Percentiles rank a stretch among this genome's conserved stretches.
Evolutionary conservation across 2,888 invertebrate genomes (phyloP).

Genomic region (Brachynemurus nebulosus): DNA sequence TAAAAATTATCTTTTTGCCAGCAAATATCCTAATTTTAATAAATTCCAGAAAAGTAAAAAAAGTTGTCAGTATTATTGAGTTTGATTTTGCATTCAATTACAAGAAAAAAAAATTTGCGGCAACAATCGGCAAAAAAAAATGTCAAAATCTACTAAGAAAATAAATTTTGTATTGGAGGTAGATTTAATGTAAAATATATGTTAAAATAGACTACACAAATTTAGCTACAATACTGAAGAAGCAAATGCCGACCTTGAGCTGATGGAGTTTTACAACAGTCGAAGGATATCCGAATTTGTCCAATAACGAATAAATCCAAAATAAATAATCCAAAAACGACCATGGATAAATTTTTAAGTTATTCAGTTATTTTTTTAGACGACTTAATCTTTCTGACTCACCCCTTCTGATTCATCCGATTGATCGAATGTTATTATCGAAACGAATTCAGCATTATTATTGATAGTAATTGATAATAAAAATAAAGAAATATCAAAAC

Average conservation of each 20-base stretch:
- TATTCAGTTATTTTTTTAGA: neutral
- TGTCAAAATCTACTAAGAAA: no score
- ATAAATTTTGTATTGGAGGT: no score
- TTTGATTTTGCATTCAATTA: no score
- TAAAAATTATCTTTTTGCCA: no score
- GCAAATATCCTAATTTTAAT: no score
- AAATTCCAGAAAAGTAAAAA: no score
- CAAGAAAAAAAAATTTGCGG: no score
- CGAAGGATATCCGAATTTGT: neutral
- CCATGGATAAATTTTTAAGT: neutral
- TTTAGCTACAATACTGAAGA: neutral
- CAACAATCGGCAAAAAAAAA: no score
- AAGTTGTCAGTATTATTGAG: no score
- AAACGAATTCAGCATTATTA: neutral
- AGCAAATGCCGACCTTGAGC: neutral
- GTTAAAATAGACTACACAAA: neutral
- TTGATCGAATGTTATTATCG: neutral
- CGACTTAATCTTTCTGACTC: neutral
- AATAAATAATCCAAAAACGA: neutral
- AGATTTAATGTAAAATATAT: no score
- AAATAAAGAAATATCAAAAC: constrained; percentile 22
- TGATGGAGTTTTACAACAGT: neutral
- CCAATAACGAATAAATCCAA: neutral
- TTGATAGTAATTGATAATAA: constrained; percentile 21
- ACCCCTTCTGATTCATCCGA: neutral